Base-by-base conservation (phyloP, 1,140 invertebrate species). In the Ephestia elutella region DNA sequence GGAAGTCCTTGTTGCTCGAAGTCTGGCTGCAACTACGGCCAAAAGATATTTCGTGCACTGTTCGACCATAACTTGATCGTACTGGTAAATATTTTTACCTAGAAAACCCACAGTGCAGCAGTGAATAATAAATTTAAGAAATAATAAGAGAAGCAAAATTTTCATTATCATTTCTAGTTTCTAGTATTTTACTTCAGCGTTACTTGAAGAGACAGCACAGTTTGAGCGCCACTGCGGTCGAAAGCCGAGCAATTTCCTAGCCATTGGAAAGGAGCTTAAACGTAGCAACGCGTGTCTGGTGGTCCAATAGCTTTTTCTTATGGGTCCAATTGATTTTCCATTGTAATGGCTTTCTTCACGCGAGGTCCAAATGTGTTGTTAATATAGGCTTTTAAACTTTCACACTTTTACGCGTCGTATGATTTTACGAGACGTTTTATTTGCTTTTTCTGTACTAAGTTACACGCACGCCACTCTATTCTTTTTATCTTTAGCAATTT, bases 181-280 rank as follows among this genome's bases (percentile, higher is more conserved):
- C n/a, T n/a, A n/a, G 7, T 25, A 25, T 25, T 25, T 2, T 25
- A 25, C 21, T 25, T 25, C 21, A 25, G 2, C 21, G 21, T 25
- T 3, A 3, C 21, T 7, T 25, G 21, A 7, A 25, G 7, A 25
- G 21, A 25, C 21, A 13, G 2, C 13, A 17, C 38, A 44, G 13
- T 44, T 44, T 44, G 38, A n/a, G 38, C 13, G 15, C 15, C 38
- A 15, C 38, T 44, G 38, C n/a, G 68, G 56, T 67, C 63, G 57
- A 70, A 68, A 28, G 60, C 53, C 62, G 57, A 57, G 70, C 61
- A 79, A 78, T 78, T 75, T 69, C 63, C 63, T 60, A 56, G 57
- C 62, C 69, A 78, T 75, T 77, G 72, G 63, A 56, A 59, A 73
- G 65, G 54, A 64, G 73, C 76, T 73, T 78, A 78, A 76, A 81